Percentiles rank a stretch among this genome's conserved stretches.
These are phyloP conservation scores for Hemistola chrysoprasaria DNA, from an alignment of 2,888 invertebrate genomes.

Conservation along the genomic window DNA sequence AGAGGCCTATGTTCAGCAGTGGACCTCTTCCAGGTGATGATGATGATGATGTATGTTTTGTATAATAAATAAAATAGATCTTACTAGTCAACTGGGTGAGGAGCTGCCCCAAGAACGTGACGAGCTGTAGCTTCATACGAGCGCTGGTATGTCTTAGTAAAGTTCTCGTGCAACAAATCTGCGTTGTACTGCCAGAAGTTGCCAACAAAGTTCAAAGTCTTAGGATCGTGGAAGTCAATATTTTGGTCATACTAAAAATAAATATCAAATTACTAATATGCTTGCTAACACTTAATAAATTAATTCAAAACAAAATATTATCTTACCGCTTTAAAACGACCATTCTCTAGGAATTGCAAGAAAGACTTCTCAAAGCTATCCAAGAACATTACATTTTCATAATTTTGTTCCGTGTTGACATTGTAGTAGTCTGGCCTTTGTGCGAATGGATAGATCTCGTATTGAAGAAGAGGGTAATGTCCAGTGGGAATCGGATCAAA, in stretches of 20 bases:
- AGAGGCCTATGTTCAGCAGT: no score
- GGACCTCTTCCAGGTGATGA: no score
- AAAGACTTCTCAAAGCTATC: constrained; percentile 81
- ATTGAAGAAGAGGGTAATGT: constrained; percentile 47
- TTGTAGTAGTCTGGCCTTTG: constrained; percentile 83
- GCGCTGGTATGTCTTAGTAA: constrained; percentile 59
- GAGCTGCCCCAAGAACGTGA: constrained; percentile 58
- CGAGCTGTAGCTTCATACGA: constrained; percentile 83
- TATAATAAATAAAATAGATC: constrained; percentile 29
- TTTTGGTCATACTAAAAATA: constrained; percentile 58
- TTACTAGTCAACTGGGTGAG: constrained; percentile 48
- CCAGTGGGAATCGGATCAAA: constrained; percentile 80
- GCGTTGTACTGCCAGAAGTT: constrained; percentile 82
- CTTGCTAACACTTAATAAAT: no score
- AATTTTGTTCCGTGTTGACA: constrained; percentile 71
- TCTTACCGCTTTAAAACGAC: constrained; percentile 82
- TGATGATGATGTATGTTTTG: no score
- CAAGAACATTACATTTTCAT: constrained; percentile 78
- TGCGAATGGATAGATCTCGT: constrained; percentile 70
- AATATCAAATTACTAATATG: background rate
- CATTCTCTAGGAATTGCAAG: constrained; percentile 75
- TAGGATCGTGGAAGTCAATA: constrained; percentile 52
- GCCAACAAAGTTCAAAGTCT: constrained; percentile 79
- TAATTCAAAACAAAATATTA: background rate
- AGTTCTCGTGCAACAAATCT: constrained; percentile 62